These are phyloP conservation scores for Stylophora pistillata DNA, from an alignment of 64 coral and sea anemone genomes.

Conservation along the genomic window DNA sequence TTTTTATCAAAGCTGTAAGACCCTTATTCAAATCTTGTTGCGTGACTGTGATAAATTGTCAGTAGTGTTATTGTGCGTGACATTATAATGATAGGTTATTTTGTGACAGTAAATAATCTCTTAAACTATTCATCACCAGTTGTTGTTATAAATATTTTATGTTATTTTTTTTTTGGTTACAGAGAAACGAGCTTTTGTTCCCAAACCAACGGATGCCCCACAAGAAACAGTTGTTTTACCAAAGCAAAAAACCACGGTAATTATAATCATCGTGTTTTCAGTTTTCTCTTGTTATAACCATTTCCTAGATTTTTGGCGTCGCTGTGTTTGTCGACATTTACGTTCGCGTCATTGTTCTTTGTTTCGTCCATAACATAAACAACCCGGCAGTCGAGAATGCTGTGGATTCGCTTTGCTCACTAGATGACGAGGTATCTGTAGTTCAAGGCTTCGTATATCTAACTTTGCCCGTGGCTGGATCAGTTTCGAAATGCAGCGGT, in stretches of 20 bases:
- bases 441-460: no score
- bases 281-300: neutral
- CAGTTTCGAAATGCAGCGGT: no score
- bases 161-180: neutral
- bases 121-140: neutral
- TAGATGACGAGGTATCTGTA: neutral
- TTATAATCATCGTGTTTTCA: neutral
- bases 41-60: neutral
- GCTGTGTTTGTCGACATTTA: neutral
- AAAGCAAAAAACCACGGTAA: conserved; percentile 1
- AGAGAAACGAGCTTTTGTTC: conserved; percentile 8
- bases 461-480: no score
- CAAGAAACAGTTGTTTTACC: neutral
- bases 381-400: neutral
- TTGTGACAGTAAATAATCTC: neutral
- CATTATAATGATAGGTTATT: neutral
- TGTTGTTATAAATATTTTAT: conserved; percentile 25
- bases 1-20: neutral
- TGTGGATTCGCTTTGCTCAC: neutral
- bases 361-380: neutral
- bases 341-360: neutral
- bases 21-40: no score
- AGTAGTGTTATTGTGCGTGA: no score
- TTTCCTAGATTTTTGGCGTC: neutral
- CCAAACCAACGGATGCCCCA: conserved; percentile 24